Conservation (phyloP, 2,797 vertebrate genomes). For the Rhabdophis nuchalis region DNA sequence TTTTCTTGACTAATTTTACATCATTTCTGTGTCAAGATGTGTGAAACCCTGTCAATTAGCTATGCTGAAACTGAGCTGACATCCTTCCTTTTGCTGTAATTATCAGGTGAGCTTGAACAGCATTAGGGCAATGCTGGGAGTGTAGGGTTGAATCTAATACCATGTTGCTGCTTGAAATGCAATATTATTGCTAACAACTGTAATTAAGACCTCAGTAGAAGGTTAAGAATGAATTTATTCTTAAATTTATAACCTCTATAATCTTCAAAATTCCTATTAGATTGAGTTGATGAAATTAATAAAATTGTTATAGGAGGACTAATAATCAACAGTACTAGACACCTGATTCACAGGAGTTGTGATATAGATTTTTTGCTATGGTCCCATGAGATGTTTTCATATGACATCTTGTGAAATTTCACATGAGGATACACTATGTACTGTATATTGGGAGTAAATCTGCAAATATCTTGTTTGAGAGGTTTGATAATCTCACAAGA, state of each 20-base stretch:
- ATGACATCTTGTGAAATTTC: neutral
- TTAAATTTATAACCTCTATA: neutral
- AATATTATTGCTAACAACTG: neutral
- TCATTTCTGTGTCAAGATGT: neutral
- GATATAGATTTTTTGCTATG: neutral
- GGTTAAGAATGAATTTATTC: neutral
- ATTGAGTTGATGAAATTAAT: neutral
- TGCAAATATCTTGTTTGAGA: neutral
- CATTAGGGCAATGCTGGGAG: neutral
- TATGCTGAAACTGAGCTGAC: neutral
- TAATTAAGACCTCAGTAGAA: neutral
- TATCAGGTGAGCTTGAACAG: neutral
- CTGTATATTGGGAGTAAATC: neutral
- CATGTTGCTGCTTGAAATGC: neutral
- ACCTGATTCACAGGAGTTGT: neutral
- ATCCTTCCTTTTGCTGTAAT: neutral
- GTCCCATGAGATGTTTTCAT: neutral
- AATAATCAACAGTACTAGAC: neutral
- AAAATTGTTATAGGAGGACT: neutral
- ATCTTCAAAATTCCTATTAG: neutral
- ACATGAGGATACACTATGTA: neutral
- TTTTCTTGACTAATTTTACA: neutral
- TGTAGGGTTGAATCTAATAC: neutral
- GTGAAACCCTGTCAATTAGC: neutral
- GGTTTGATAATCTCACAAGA: neutral